These are phyloP conservation scores for Adelosebastes latens DNA, from an alignment of 2,797 vertebrate genomes.

Conservation along the genomic window DNA sequence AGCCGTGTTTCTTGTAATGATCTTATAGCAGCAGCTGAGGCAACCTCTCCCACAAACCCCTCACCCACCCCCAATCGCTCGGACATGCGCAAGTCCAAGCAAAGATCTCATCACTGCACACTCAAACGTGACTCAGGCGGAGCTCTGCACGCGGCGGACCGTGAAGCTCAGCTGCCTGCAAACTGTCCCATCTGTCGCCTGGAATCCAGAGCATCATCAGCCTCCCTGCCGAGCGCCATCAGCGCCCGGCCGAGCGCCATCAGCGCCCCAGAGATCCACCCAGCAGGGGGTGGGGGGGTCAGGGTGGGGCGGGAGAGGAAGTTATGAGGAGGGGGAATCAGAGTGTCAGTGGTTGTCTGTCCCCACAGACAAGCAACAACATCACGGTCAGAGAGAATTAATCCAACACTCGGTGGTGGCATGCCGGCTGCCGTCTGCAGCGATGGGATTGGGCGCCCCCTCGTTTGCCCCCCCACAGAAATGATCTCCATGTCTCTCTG, in stretches of 20 bases:
- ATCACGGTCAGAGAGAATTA: slow-evolving; percentile 65
- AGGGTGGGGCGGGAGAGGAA: slow-evolving; percentile 6
- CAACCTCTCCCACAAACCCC: slow-evolving; percentile 10
- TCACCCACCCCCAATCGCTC: neutral
- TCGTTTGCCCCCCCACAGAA: neutral
- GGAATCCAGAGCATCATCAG: slow-evolving; percentile 35
- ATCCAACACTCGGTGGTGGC: slow-evolving; percentile 43
- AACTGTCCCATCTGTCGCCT: slow-evolving; percentile 63
- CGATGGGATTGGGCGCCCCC: neutral
- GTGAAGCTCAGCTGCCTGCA: slow-evolving; percentile 47
- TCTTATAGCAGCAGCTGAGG: slow-evolving; percentile 43
- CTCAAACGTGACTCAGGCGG: slow-evolving; percentile 55
- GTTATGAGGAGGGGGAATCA: neutral
- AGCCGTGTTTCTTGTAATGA: slow-evolving; percentile 30
- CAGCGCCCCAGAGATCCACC: slow-evolving; percentile 13
- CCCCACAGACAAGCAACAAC: slow-evolving; percentile 27
- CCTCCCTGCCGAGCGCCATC: neutral
- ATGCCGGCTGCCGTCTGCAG: slow-evolving; percentile 9
- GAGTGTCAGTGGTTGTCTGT: slow-evolving; percentile 37
- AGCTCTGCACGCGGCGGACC: neutral
- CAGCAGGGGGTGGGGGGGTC: slow-evolving; percentile 5
- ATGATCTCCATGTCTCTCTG: slow-evolving; percentile 51
- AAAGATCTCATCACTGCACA: slow-evolving; percentile 55
- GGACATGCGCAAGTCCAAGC: slow-evolving; percentile 45
- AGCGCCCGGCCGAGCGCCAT: no score